phyloP scores from a whole-genome alignment of 2,888 invertebrate species.

The Parnassius apollo region DNA sequence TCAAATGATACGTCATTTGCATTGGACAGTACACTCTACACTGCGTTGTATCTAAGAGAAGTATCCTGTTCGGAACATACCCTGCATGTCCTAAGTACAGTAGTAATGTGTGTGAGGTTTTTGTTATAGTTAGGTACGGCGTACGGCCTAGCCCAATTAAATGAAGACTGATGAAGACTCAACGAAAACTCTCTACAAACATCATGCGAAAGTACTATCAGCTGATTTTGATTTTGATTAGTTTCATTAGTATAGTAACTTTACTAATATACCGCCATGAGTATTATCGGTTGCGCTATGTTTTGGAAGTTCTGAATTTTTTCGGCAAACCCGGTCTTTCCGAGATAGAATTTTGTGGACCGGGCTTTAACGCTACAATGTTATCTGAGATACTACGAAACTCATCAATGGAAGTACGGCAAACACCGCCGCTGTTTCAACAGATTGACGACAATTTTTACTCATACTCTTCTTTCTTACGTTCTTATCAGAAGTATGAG shows the following conservation, averaged over 20 bases:
- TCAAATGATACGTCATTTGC: too few species aligned
- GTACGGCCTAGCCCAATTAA: constrained; percentile 39
- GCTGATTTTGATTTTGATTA: constrained; percentile 85
- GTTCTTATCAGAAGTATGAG: constrained; percentile 73
- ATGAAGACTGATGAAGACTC: constrained; percentile 74
- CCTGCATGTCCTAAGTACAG: too few species aligned
- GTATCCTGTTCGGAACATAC: too few species aligned
- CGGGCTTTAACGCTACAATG: constrained; percentile 76
- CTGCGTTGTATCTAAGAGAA: too few species aligned
- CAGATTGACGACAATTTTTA: constrained; percentile 83
- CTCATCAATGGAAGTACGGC: constrained; percentile 79
- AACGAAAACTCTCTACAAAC: constrained; percentile 57
- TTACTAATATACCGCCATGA: constrained; percentile 92
- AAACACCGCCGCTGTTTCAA: constrained; percentile 85
- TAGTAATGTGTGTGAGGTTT: too few species aligned
- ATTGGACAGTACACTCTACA: too few species aligned
- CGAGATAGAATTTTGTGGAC: constrained; percentile 77
- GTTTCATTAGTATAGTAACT: constrained; percentile 86
- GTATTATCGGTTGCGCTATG: constrained; percentile 90
- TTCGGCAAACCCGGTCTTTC: constrained; percentile 86
- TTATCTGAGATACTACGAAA: constrained; percentile 73
- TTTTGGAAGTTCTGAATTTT: constrained; percentile 91
- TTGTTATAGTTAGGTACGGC: too few species aligned
- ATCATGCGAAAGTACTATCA: constrained; percentile 93
- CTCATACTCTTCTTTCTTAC: constrained; percentile 85